Evolutionary conservation across 2,797 vertebrate species (phyloP).

Genomic region (Syngnathus acus): DNA sequence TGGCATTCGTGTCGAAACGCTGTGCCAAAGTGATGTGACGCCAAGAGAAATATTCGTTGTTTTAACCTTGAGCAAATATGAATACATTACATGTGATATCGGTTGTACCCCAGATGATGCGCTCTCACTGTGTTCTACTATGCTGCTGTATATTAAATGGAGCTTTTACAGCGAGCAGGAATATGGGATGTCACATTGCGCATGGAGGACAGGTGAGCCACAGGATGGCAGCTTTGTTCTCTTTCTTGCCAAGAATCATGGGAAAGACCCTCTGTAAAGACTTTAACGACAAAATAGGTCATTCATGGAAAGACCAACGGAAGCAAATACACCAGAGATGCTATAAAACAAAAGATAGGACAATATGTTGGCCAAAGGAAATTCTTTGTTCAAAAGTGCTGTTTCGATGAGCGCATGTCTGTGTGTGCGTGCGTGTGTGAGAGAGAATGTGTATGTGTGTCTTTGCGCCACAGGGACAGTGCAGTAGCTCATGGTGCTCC

Average conservation of each 20-base stretch:
- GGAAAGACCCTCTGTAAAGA: conserved; percentile 19
- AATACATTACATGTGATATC: conserved; percentile 66
- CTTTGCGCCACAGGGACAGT: conserved; percentile 34
- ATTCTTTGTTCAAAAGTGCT: conserved; percentile 2
- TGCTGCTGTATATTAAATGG: conserved; percentile 53
- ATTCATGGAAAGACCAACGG: conserved; percentile 9
- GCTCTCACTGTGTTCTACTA: conserved; percentile 43
- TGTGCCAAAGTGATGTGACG: conserved; percentile 64
- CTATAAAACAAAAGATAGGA: conserved; percentile 24
- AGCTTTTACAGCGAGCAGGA: conserved; percentile 50
- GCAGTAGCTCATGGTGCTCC: conserved; percentile 65
- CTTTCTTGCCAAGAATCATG: conserved; percentile 26
- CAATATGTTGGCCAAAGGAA: conserved; percentile 9
- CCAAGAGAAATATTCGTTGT: conserved; percentile 68
- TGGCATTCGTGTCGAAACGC: conserved; percentile 51
- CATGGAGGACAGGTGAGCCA: conserved; percentile 53
- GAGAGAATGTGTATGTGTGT: conserved; percentile 6
- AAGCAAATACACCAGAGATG: conserved; percentile 20
- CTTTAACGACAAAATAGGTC: not conserved
- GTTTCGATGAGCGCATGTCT: conserved; percentile 13
- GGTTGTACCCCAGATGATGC: conserved; percentile 43
- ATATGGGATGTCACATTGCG: conserved; percentile 49
- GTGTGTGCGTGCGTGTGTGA: conserved; percentile 11
- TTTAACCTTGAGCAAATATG: conserved; percentile 73
- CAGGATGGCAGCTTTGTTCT: conserved; percentile 40